Conservation (phyloP, 2,888 invertebrate genomes). For the Papilio demoleus region DNA sequence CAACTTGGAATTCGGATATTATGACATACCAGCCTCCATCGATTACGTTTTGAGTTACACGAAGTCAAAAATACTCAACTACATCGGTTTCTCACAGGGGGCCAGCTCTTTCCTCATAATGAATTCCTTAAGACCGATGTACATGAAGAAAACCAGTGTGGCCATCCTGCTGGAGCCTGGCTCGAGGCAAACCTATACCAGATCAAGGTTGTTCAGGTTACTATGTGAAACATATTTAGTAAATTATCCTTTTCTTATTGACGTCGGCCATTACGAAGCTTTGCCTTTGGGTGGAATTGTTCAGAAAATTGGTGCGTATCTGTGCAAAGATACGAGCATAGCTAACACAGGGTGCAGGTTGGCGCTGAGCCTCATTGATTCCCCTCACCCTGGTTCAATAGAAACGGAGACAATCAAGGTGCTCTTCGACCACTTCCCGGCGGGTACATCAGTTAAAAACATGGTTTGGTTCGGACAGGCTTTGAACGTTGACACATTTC, state of each 20-base stretch:
- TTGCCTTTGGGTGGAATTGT: conserved; percentile 58
- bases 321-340: conserved; percentile 56
- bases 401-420: conserved; percentile 54
- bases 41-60: conserved; percentile 64
- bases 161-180: conserved; percentile 87
- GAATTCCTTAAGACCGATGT: conserved; percentile 85
- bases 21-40: conserved; percentile 88
- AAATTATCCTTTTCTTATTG: conserved; percentile 50
- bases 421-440: conserved; percentile 64
- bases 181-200: conserved; percentile 70
- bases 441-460: conserved; percentile 63
- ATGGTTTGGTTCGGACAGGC: conserved; percentile 67
- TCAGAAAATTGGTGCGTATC: conserved; percentile 60
- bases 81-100: conserved; percentile 84
- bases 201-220: conserved; percentile 52
- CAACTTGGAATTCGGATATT: conserved; percentile 89
- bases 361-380: conserved; percentile 50
- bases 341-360: conserved; percentile 53
- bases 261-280: conserved; percentile 56
- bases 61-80: conserved; percentile 57
- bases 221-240: conserved; percentile 45
- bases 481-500: conserved; percentile 53
- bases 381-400: conserved; percentile 61
- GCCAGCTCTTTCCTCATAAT: conserved; percentile 75
- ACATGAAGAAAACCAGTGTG: conserved; percentile 84